Percentiles rank a stretch among this genome's conserved stretches.
These are phyloP conservation scores for Ditula angustiorana DNA, from an alignment of 2,888 invertebrate species.

Conservation along the genomic window DNA sequence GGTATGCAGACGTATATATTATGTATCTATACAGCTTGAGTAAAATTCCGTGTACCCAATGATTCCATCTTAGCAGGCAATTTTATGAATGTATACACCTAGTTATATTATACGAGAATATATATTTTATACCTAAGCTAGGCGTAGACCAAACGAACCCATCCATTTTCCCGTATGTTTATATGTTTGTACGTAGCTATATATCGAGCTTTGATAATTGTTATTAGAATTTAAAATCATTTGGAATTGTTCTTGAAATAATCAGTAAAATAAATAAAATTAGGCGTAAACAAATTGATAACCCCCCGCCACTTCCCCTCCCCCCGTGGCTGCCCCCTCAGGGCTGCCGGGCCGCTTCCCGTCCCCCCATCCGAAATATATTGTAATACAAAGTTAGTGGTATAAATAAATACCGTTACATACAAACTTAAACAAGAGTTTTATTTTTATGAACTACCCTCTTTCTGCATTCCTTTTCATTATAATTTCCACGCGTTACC, in stretches of 20 bases:
- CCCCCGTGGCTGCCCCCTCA: too few relatives aligned
- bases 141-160: constrained; percentile 69
- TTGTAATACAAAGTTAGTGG: constrained; percentile 56
- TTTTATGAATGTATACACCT: constrained; percentile 52
- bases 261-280: constrained; percentile 3
- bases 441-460: constrained; percentile 32
- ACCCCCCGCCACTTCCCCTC: neutral
- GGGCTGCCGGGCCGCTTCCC: constrained; percentile 32
- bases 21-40: constrained; percentile 9
- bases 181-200: constrained; percentile 47
- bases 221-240: constrained; percentile 22
- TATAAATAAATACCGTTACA: constrained; percentile 60
- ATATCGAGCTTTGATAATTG: constrained; percentile 34
- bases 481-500: too few relatives aligned
- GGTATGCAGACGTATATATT: constrained; percentile 15
- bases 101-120: constrained; percentile 47
- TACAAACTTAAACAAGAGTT: constrained; percentile 45
- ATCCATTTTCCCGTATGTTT: constrained; percentile 49
- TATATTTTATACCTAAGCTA: constrained; percentile 71
- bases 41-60: constrained; percentile 6
- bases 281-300: neutral
- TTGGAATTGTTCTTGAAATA: constrained; percentile 28
- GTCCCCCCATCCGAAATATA: constrained; percentile 48
- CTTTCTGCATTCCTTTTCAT: too few relatives aligned
- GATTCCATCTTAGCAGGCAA: constrained; percentile 42